phyloP scores from a whole-genome alignment of 2,113 vertebrate species.

The Paedocypris sp. region DNA sequence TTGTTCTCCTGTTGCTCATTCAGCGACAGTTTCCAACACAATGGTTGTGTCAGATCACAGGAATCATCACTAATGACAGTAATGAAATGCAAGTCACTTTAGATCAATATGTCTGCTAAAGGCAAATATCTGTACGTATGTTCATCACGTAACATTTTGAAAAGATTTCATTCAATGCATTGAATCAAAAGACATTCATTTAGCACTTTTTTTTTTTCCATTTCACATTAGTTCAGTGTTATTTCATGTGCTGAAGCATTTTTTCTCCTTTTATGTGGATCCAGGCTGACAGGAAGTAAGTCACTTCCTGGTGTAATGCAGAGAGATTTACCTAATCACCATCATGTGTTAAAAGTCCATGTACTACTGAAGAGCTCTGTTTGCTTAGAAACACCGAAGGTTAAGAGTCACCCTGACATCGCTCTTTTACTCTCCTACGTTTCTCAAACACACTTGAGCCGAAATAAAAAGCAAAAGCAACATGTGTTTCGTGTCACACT shows the following conservation, averaged over 20 bases:
- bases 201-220: not conserved
- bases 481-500: not conserved
- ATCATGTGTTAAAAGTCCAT: constrained; percentile 1
- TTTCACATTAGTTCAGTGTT: not conserved
- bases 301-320: not conserved
- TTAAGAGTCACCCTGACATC: not conserved
- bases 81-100: no score
- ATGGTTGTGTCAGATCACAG: no score
- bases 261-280: not conserved
- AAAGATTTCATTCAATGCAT: no score
- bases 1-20: no score
- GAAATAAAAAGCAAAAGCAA: not conserved
- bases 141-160: no score
- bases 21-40: no score
- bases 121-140: no score
- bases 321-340: constrained; percentile 1
- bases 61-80: no score
- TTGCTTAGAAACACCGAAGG: not conserved
- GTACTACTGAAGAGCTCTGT: not conserved
- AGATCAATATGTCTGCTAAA: no score
- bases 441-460: no score
- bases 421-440: no score
- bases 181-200: no score
- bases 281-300: not conserved
- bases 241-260: not conserved